A percentile compares a stretch with the other conserved stretches of the same genome.
Conservation (phyloP, 2,113 vertebrate genomes). For the Seriola aureovittata region DNA sequence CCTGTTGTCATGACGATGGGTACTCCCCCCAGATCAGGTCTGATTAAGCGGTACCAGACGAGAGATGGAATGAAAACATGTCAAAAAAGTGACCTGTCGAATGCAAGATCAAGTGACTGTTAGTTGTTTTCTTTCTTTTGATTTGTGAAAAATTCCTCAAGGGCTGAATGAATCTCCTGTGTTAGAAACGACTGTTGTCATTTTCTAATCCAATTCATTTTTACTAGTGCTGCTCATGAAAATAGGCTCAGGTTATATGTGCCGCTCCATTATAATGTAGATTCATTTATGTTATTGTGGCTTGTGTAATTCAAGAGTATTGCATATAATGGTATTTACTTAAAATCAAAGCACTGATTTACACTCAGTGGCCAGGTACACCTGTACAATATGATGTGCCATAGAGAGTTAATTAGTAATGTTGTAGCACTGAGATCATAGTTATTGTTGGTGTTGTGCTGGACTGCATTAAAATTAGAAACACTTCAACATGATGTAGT, state of each 20-base stretch:
- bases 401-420: background rate
- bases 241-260: background rate
- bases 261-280: background rate
- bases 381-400: background rate
- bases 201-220: background rate
- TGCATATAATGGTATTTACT: background rate
- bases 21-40: constrained; percentile 43
- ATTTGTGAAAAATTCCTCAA: constrained; percentile 6
- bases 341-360: background rate
- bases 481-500: too few species aligned
- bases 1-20: constrained; percentile 41
- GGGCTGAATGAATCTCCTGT: background rate
- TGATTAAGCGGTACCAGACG: constrained; percentile 31
- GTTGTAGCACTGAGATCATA: background rate
- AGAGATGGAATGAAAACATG: constrained; percentile 31
- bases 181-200: background rate
- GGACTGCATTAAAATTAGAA: background rate
- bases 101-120: background rate
- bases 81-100: constrained; percentile 36
- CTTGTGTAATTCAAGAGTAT: background rate
- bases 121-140: background rate
- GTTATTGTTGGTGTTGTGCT: background rate
- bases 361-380: too few species aligned
- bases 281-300: background rate
- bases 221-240: background rate